phyloP scores from a whole-genome alignment of 1,140 invertebrate species.

The Drosophila tristis region DNA sequence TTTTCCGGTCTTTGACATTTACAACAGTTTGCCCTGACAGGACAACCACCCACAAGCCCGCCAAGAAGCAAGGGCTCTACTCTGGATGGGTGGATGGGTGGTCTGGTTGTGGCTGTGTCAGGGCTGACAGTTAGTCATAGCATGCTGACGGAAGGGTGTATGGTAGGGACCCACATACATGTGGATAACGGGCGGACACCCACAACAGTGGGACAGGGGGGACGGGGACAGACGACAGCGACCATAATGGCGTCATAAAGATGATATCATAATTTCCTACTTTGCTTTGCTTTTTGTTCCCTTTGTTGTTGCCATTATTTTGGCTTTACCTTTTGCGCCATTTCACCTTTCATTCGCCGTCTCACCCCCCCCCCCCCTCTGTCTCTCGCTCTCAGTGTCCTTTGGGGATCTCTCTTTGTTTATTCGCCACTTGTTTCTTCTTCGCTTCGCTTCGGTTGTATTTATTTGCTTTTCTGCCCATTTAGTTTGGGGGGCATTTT shows the following conservation, averaged over 20 bases:
- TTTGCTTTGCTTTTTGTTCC: constrained; percentile 63
- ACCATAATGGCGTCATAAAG: constrained; percentile 81
- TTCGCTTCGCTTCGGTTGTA: not conserved
- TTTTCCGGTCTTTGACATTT: constrained; percentile 79
- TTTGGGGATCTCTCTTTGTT: not conserved
- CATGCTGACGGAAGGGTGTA: constrained; percentile 52
- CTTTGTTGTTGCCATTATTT: constrained; percentile 26
- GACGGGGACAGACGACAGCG: constrained; percentile 28
- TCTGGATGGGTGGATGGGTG: not conserved
- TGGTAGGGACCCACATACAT: constrained; percentile 13
- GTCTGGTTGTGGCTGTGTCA: not conserved
- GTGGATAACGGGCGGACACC: not conserved
- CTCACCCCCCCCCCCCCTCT: not conserved
- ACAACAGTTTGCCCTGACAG: constrained; percentile 67
- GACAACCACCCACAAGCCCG: not conserved
- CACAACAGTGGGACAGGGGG: constrained; percentile 18
- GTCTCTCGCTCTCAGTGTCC: not conserved
- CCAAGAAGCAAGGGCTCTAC: too few relatives aligned
- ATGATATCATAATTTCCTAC: constrained; percentile 81
- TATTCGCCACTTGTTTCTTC: constrained; percentile 4
- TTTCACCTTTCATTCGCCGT: not conserved
- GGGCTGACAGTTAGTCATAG: constrained; percentile 67
- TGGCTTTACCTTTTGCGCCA: constrained; percentile 32
- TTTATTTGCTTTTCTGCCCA: constrained; percentile 19
- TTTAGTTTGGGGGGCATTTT: constrained; percentile 10